A percentile compares a stretch with the other conserved stretches of the same genome.
Conservation (phyloP, 2,888 invertebrate genomes). For the Lordiphosa fenestrarum region DNA sequence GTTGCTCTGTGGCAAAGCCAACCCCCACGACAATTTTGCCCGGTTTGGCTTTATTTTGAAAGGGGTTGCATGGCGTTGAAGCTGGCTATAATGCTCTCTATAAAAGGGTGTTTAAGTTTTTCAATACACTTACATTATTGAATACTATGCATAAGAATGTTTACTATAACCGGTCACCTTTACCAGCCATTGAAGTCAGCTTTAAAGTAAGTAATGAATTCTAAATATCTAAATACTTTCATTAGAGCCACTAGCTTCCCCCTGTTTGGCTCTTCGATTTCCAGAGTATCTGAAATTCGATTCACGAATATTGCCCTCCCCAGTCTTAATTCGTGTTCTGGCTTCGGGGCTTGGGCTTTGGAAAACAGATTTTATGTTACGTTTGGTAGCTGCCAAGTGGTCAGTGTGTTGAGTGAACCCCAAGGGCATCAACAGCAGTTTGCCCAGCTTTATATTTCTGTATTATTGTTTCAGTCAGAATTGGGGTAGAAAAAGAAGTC, state of each 20-base stretch:
- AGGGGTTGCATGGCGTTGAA: slow-evolving; percentile 44
- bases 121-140: neutral
- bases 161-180: too few relatives aligned
- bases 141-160: too few relatives aligned
- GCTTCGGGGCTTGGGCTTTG: slow-evolving; percentile 39
- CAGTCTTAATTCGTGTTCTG: slow-evolving; percentile 7
- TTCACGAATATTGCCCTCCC: neutral
- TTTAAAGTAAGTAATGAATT: too few relatives aligned
- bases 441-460: slow-evolving; percentile 47
- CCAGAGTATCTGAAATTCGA: slow-evolving; percentile 28
- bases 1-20: slow-evolving; percentile 40
- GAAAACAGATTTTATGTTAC: slow-evolving; percentile 50
- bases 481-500: slow-evolving; percentile 13
- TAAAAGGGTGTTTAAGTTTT: slow-evolving; percentile 23
- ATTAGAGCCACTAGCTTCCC: too few relatives aligned
- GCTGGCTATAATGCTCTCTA: slow-evolving; percentile 10
- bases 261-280: too few relatives aligned
- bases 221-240: too few relatives aligned
- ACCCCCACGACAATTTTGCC: slow-evolving; percentile 24
- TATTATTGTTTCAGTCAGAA: slow-evolving; percentile 53
- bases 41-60: slow-evolving; percentile 27
- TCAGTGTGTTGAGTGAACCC: slow-evolving; percentile 33
- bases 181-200: too few relatives aligned
- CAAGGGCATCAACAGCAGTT: slow-evolving; percentile 15
- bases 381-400: slow-evolving; percentile 55